Evolutionary conservation across 2,888 invertebrate genomes (phyloP), one percentile per base, ranked within the genome.

Genomic region (Glyphotaelius pellucidus): DNA sequence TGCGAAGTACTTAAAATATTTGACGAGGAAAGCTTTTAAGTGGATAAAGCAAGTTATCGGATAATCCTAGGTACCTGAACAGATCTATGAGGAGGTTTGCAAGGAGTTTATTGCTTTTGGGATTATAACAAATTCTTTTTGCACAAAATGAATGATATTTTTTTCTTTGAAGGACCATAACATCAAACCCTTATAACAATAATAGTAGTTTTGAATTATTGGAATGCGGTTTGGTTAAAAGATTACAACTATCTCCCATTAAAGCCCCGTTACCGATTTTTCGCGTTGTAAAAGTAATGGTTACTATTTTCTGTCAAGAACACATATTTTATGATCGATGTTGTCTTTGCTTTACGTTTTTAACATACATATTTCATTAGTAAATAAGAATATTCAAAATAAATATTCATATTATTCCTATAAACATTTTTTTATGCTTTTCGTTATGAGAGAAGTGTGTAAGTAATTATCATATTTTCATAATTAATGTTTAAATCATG

Each of bases 21-120:
- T 92, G 90, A 91, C 88, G 92, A 89, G 90, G 80, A 90, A 92
- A 92, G 90, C 92, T 91, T 91, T 89, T 92, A 92, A 93, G 92
- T 90, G 90, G 92, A 91, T 93, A 92, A 93, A 90, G 90, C 90
- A 81, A 92, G 92, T 91, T 91, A 92, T 93, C 92, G 91, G 90
- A 91, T 93, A 93, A 93, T 93, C 93, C 25, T 67, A 25, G 67
- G 67, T 92, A 91, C 90, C 81, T 84, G 90, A 92, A 91, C 90
- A 93, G 90, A 93, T 92, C 90, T 67, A 67, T 11, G 90, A 80
- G 91, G 32, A 90, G 83, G 90, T 52, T 87, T 47, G 90, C 90
- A 80, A 80, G 47, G 89, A 92, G 92, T 93, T 93, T 93, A 93
- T 93, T 92, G 92, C 91, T 90, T 91, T 90, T 91, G 47, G 89